A percentile compares a stretch with the other conserved stretches of the same genome.
These are phyloP conservation scores for Leptestheria dahalacensis DNA, from an alignment of 1,140 invertebrate species.

Conservation along the genomic window DNA sequence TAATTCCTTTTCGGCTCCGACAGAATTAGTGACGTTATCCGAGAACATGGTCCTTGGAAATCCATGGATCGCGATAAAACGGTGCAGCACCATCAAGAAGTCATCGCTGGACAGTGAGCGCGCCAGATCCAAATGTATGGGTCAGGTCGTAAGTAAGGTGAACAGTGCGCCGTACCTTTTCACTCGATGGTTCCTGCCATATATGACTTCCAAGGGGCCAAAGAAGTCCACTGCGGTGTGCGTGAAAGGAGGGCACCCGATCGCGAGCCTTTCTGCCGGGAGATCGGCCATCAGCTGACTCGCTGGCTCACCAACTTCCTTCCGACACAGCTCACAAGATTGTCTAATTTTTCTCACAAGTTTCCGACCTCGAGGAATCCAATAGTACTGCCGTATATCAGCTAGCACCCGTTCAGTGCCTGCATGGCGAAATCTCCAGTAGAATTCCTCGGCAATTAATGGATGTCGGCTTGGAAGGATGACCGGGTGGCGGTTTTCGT, in stretches of 20 bases:
- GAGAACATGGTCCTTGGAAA: slow-evolving; percentile 20
- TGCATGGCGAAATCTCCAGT: neutral
- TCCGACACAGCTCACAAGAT: neutral
- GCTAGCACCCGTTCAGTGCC: neutral
- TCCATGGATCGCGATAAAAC: slow-evolving; percentile 23
- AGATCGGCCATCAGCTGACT: slow-evolving; percentile 2
- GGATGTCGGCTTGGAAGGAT: slow-evolving; percentile 4
- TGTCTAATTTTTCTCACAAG: neutral
- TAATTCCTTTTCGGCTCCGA: slow-evolving; percentile 20
- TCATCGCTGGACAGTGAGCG: slow-evolving; percentile 25
- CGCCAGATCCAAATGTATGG: slow-evolving; percentile 23
- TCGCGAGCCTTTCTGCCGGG: neutral
- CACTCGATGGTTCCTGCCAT: neutral
- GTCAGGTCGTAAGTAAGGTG: neutral
- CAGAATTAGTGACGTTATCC: slow-evolving; percentile 30
- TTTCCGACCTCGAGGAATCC: slow-evolving; percentile 8
- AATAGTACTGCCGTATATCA: neutral
- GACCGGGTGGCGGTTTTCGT: neutral
- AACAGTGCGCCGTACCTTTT: slow-evolving; percentile 12
- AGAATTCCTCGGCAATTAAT: neutral
- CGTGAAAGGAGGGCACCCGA: neutral
- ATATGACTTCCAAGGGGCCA: neutral
- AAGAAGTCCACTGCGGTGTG: slow-evolving; percentile 6
- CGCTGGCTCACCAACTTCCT: neutral
- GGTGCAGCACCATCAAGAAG: slow-evolving; percentile 26